A percentile compares a stretch with the other conserved stretches of the same genome.
phyloP scores from a whole-genome alignment of 2,888 invertebrate genomes.

The Drosophila kanekoi region DNA sequence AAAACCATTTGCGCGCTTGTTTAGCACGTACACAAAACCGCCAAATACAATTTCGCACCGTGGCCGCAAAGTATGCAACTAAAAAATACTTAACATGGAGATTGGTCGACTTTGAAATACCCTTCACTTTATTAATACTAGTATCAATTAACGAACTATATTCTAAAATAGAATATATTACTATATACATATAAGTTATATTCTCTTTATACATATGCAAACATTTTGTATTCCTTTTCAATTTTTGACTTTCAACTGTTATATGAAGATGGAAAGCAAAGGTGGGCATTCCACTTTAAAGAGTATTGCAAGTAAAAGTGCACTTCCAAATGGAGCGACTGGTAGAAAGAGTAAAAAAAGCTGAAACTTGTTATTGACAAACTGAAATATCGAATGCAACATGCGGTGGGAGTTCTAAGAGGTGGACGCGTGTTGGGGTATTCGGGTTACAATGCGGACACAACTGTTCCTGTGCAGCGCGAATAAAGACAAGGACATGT shows the following conservation, averaged over 20 bases:
- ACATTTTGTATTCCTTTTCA: too few species aligned
- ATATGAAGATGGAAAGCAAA: too few species aligned
- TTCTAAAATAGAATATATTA: too few species aligned
- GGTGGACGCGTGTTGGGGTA: not conserved
- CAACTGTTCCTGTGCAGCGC: constrained; percentile 11
- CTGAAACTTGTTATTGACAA: constrained; percentile 57
- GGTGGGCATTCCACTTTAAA: not conserved
- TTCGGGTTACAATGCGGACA: not conserved
- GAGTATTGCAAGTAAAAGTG: constrained; percentile 11
- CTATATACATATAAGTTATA: too few species aligned
- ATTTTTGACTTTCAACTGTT: too few species aligned
- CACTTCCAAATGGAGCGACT: constrained; percentile 12
- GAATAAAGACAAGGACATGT: constrained; percentile 45
- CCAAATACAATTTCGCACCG: constrained; percentile 46
- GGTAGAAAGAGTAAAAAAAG: constrained; percentile 19
- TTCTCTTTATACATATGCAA: too few species aligned
- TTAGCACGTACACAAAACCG: constrained; percentile 63
- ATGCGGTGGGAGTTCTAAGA: constrained; percentile 14
- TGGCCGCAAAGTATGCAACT: constrained; percentile 65
- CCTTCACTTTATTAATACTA: not conserved
- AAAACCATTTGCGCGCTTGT: constrained; percentile 46
- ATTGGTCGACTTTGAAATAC: not conserved
- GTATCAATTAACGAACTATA: too few species aligned
- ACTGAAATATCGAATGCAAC: constrained; percentile 33
- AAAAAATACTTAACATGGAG: not conserved